Evolutionary conservation across 35 echinoderm and acorn worm species (phyloP).

Genomic region (Apostichopus japonicus): DNA sequence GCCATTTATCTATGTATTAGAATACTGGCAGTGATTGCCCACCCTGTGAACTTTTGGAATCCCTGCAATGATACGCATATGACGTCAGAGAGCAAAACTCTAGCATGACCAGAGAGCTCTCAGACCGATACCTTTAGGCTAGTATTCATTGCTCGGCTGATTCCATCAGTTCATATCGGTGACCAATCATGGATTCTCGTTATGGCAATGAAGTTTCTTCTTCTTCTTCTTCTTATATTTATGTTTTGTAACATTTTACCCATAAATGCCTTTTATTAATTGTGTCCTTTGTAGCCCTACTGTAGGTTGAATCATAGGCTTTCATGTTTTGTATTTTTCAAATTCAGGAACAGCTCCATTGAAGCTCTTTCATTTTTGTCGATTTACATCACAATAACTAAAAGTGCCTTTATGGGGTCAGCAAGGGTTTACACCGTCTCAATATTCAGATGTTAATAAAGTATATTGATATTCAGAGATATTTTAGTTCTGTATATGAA

Average conservation of each 20-base stretch:
- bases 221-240: neutral
- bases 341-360: too few relatives aligned
- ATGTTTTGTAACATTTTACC: neutral
- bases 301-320: too few relatives aligned
- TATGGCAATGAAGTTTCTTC: neutral
- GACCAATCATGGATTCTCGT: neutral
- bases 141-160: neutral
- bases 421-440: too few relatives aligned
- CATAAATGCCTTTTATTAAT: too few relatives aligned
- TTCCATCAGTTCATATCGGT: neutral
- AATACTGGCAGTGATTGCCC: neutral
- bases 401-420: too few relatives aligned
- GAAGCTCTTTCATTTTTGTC: too few relatives aligned
- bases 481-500: too few relatives aligned
- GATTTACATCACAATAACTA: too few relatives aligned
- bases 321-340: too few relatives aligned
- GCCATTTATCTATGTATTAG: neutral
- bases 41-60: neutral
- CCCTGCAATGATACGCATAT: neutral
- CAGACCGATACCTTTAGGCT: slow-evolving; percentile 6
- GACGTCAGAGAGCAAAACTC: slow-evolving; percentile 7
- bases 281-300: too few relatives aligned
- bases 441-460: too few relatives aligned
- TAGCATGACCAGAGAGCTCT: neutral
- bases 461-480: too few relatives aligned